These are phyloP conservation scores for Ferrisia virgata DNA, from an alignment of 2,888 invertebrate species.

Conservation along the genomic window DNA sequence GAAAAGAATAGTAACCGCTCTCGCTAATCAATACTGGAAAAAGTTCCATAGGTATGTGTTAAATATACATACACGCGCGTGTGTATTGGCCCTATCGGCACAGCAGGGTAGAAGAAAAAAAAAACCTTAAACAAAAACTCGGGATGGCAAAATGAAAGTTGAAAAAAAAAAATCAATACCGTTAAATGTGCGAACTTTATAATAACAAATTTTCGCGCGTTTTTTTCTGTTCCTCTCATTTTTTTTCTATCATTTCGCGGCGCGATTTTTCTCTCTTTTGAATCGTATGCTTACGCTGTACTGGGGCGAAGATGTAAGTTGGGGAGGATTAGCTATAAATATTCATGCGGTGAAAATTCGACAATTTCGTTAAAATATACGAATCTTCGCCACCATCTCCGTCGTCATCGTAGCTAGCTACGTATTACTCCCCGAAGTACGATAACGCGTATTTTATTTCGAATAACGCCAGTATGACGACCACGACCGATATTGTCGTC, in stretches of 20 bases:
- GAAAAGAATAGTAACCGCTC: no score
- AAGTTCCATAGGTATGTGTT: neutral
- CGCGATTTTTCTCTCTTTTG: neutral
- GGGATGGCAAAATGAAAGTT: neutral
- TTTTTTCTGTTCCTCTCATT: neutral
- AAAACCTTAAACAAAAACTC: slow-evolving; percentile 3
- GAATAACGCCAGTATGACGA: neutral
- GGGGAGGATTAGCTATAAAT: neutral
- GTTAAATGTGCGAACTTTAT: slow-evolving; percentile 32
- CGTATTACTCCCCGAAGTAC: neutral
- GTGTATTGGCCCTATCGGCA: no score
- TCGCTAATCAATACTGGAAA: slow-evolving; percentile 18
- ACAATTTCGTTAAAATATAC: slow-evolving; percentile 9
- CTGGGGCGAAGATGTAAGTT: neutral
- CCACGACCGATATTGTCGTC: no score
- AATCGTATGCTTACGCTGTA: neutral
- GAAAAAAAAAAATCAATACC: slow-evolving; percentile 27
- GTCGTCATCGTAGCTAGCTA: no score
- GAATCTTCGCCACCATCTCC: neutral
- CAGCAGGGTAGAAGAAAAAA: neutral
- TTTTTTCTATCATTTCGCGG: neutral
- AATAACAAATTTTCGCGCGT: slow-evolving; percentile 28
- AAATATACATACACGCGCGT: neutral
- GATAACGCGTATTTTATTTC: slow-evolving; percentile 14
- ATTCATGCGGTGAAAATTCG: slow-evolving; percentile 17